Base-by-base conservation (phyloP, 2,113 vertebrate species). In the Chaetodon trifascialis region DNA sequence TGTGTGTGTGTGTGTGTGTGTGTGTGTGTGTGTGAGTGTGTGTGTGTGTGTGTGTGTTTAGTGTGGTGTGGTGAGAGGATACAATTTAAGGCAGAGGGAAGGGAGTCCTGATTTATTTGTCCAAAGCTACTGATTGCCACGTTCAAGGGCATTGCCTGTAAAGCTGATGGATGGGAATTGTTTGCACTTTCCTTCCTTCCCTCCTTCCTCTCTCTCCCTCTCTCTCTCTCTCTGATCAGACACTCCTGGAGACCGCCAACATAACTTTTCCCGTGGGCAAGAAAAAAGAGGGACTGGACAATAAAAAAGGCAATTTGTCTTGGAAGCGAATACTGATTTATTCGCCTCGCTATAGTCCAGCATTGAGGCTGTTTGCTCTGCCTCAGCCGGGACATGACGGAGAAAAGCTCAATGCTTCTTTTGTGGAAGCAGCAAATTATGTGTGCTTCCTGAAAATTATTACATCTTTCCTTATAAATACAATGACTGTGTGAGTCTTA, bases 101-200 rank as follows among this genome's bases (percentile, higher is more conserved):
- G 58, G 68, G 66, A 59, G 58, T 82, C 73, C 74, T 92, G 90
- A 92, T 93, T 90, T 91, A 94, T 93, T 89, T 92, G 75, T 90
- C 84, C 84, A 90, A 76, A 83, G 70, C 59, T 83, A 72, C 88
- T 92, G 89, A 92, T 92, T 91, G 86, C 83, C 83, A 83, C 65
- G 56, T 93, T 94, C 91, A 94, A 94, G 94, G 92, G 81, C 89
- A 91, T 68, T 86, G 77, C 86, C 89, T 89, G 79, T 90, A 93
- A 92, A 89, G 73, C 83, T 94, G 93, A 95, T 93, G 86, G 91
- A 95, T 93, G 88, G 59, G 46, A 59, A 47, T 74, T 70, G 80
- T 88, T 88, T 80, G 54, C 30, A 62, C 75, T 65, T 21, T 25
- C 34, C 36, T 64, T 74, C 72, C 73, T 38, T 62, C 62, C 56